Conservation (phyloP, 1,140 invertebrate species). For the Wiebesia pumilae region DNA sequence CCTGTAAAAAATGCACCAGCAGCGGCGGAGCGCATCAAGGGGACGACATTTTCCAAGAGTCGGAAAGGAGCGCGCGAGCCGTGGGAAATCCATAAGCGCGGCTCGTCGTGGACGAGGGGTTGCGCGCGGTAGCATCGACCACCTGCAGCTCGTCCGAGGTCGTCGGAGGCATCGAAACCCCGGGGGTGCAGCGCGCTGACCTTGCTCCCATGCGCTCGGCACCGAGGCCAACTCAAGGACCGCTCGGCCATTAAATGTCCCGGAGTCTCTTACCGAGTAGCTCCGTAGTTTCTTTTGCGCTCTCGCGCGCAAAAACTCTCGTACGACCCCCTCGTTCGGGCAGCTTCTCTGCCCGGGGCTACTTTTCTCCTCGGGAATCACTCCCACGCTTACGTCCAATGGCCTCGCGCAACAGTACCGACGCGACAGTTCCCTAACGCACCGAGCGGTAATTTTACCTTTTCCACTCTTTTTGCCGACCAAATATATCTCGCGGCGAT, state of each 20-base stretch:
- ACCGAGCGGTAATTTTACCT: not conserved
- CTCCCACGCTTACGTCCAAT: constrained; percentile 43
- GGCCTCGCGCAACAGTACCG: not conserved
- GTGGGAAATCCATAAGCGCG: constrained; percentile 48
- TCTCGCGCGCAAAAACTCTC: constrained; percentile 14
- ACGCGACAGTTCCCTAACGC: not conserved
- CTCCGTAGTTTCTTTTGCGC: not conserved
- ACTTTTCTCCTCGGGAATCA: constrained; percentile 9
- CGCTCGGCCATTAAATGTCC: constrained; percentile 8
- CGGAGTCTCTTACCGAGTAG: too few relatives aligned
- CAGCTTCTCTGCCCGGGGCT: constrained; percentile 24
- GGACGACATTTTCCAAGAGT: too few relatives aligned
- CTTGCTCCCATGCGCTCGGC: not conserved
- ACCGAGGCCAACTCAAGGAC: constrained; percentile 1
- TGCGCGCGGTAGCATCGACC: constrained; percentile 65
- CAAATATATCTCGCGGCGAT: not conserved
- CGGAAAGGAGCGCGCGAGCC: too few relatives aligned
- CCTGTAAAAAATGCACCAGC: too few relatives aligned
- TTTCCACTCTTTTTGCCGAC: not conserved
- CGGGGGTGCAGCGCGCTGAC: not conserved
- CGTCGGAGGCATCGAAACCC: not conserved
- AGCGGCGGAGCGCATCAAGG: too few relatives aligned
- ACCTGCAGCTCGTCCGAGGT: constrained; percentile 61
- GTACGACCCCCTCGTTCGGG: not conserved
- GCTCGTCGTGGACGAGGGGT: not conserved